Conservation (phyloP, 2,113 vertebrate species). For the Reinhardtius hippoglossoides region DNA sequence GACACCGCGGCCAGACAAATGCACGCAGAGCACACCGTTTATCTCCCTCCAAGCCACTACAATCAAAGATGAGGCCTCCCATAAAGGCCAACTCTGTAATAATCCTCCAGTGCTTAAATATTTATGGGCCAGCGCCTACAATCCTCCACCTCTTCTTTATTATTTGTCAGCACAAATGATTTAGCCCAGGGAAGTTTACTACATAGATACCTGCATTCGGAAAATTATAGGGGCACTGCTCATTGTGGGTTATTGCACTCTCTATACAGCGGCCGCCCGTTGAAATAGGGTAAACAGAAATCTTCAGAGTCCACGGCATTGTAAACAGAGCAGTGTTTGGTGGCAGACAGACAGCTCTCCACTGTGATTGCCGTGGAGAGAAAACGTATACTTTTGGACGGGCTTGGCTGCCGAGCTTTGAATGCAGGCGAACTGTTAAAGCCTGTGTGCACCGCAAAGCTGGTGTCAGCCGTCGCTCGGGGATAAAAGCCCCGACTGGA, state of each 20-base stretch:
- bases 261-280: constrained; percentile 4
- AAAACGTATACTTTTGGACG: constrained; percentile 24
- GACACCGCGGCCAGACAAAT: background rate
- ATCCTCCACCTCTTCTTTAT: constrained; percentile 57
- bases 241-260: constrained; percentile 36
- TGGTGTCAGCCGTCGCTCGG: background rate
- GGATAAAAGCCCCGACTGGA: constrained; percentile 16
- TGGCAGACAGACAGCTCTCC: constrained; percentile 13
- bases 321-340: constrained; percentile 32
- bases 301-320: constrained; percentile 34
- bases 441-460: constrained; percentile 15
- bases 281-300: constrained; percentile 58
- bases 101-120: constrained; percentile 73
- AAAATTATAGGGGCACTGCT: constrained; percentile 51
- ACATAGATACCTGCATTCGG: constrained; percentile 49
- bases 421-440: constrained; percentile 31
- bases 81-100: constrained; percentile 66
- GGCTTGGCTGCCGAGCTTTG: constrained; percentile 29
- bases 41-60: constrained; percentile 52
- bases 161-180: constrained; percentile 76
- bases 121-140: constrained; percentile 67
- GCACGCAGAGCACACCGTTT: constrained; percentile 16
- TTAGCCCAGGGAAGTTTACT: constrained; percentile 45
- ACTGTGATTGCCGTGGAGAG: constrained; percentile 35
- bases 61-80: constrained; percentile 53